phyloP scores from a whole-genome alignment of 2,888 invertebrate species.

The Acleris sparsana region DNA sequence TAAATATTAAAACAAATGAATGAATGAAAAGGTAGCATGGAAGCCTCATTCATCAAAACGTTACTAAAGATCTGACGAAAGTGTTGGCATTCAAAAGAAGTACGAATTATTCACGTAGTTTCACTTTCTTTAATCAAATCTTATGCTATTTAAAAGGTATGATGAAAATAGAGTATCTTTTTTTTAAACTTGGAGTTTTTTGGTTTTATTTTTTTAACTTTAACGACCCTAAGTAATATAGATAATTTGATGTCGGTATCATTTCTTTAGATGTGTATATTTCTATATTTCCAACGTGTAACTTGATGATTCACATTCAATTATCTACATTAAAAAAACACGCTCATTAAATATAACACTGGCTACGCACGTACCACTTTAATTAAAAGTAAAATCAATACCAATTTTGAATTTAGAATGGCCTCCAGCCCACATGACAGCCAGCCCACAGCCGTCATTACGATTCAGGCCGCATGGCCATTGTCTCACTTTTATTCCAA shows the following conservation, averaged over 20 bases:
- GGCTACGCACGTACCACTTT: constrained; percentile 6
- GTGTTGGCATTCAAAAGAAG: constrained; percentile 25
- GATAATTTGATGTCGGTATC: too few relatives aligned
- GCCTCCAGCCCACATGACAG: constrained; percentile 79
- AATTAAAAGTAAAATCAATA: constrained; percentile 37
- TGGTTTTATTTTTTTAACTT: too few relatives aligned
- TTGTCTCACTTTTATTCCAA: constrained; percentile 77
- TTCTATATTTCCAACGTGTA: too few relatives aligned
- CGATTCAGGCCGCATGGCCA: constrained; percentile 74
- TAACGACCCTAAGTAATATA: too few relatives aligned
- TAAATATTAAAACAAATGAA: constrained; percentile 33
- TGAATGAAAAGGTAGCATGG: constrained; percentile 32
- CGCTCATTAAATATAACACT: background rate
- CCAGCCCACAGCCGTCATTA: constrained; percentile 71
- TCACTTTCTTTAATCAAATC: constrained; percentile 23
- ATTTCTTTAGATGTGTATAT: too few relatives aligned
- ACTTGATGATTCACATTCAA: too few relatives aligned
- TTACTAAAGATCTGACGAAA: constrained; percentile 31
- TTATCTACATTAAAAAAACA: too few relatives aligned
- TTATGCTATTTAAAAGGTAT: too few relatives aligned
- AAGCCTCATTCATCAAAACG: constrained; percentile 27
- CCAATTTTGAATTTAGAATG: constrained; percentile 49
- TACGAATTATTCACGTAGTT: constrained; percentile 24
- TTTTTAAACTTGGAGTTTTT: too few relatives aligned
- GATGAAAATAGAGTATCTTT: too few relatives aligned